Evolutionary conservation across 35 echinoderm and acorn worm species (phyloP).

Genomic region (Apostichopus californicus): DNA sequence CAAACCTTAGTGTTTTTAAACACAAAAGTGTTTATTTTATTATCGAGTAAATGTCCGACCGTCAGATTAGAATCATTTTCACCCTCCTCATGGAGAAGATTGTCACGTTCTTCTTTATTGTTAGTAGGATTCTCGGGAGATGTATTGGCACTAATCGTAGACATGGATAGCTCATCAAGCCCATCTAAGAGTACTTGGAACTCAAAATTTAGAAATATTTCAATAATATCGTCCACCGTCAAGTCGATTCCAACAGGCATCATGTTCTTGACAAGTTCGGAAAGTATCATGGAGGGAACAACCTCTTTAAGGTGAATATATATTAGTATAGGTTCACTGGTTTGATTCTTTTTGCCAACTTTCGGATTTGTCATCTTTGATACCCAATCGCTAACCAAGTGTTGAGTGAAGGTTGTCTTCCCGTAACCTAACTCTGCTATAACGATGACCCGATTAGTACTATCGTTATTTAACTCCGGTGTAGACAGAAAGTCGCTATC

Average conservation of each 20-base stretch:
- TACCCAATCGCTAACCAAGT: neutral
- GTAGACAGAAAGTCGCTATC: conserved; percentile 9
- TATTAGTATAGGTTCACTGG: neutral
- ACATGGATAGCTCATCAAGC: conserved; percentile 16
- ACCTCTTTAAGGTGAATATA: conserved; percentile 31
- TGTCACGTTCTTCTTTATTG: neutral
- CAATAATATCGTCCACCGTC: neutral
- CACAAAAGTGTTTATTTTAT: neutral
- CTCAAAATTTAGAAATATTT: neutral
- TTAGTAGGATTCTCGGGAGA: neutral
- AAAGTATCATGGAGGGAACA: neutral
- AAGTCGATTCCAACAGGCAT: neutral
- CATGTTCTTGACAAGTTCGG: neutral
- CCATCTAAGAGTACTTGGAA: conserved; percentile 9
- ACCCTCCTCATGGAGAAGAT: neutral
- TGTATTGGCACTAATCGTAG: neutral
- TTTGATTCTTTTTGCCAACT: neutral
- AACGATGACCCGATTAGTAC: neutral
- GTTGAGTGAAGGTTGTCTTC: conserved; percentile 36
- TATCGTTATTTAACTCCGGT: neutral
- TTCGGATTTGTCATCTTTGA: neutral
- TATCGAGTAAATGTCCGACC: neutral
- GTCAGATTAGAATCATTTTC: neutral
- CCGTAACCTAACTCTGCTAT: conserved; percentile 16
- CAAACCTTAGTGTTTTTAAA: neutral